Percentiles rank a stretch among this genome's conserved stretches.
Conservation (phyloP, 1,140 invertebrate genomes). For the Heliconius nattereri region DNA sequence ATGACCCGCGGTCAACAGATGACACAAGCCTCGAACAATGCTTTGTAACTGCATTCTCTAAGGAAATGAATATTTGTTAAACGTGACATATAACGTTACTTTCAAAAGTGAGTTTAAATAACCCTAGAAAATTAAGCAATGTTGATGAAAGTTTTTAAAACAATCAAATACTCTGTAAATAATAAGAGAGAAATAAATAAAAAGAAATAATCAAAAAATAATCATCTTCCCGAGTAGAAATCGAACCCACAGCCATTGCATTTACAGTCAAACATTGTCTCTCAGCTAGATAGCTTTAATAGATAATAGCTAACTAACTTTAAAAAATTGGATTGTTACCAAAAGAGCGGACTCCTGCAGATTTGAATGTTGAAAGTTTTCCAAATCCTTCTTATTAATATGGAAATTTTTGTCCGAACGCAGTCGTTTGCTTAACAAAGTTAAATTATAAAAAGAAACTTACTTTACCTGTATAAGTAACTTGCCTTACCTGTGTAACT, state of each 20-base stretch:
- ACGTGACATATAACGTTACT: too few relatives aligned
- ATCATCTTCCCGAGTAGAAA: neutral
- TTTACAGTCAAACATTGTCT: too few relatives aligned
- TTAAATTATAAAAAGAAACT: conserved; percentile 13
- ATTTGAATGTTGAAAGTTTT: conserved; percentile 13
- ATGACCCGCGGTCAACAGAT: conserved; percentile 43
- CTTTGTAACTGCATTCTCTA: conserved; percentile 2
- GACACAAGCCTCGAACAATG: conserved; percentile 24
- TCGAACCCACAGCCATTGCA: neutral
- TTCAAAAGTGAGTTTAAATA: too few relatives aligned
- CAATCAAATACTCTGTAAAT: too few relatives aligned
- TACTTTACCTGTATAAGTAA: neutral
- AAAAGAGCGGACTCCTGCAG: conserved; percentile 9
- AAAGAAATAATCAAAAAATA: neutral
- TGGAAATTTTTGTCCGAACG: conserved; percentile 6
- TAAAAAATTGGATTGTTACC: conserved; percentile 7
- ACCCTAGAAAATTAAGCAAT: too few relatives aligned
- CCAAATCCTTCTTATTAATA: conserved; percentile 13
- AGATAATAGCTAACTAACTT: neutral
- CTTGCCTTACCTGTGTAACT: neutral
- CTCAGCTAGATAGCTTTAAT: too few relatives aligned
- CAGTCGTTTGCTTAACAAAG: conserved; percentile 10
- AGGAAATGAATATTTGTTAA: neutral
- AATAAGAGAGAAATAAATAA: too few relatives aligned
- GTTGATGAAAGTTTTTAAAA: too few relatives aligned